These are phyloP conservation scores for Lepilemur septentrionalis DNA, from an alignment of 2,797 vertebrate species.

Conservation along the genomic window DNA sequence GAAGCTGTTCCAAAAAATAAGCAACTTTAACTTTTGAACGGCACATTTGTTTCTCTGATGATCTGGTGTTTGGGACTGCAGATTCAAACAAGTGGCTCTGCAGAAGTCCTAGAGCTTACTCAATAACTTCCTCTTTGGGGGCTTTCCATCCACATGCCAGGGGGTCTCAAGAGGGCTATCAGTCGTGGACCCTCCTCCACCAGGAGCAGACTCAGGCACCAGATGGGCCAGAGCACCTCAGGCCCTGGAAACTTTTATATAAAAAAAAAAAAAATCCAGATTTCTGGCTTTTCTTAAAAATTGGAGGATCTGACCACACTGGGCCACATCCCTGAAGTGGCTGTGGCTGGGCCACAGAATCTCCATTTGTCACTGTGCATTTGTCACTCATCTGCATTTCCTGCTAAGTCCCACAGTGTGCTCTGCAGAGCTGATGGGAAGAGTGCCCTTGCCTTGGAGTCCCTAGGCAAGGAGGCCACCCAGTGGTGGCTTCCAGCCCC, in stretches of 20 bases:
- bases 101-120: not conserved
- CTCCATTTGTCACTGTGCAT: not conserved
- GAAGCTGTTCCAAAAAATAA: not conserved
- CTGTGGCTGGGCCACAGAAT: not conserved
- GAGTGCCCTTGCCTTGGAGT: not conserved
- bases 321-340: not conserved
- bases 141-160: too few relatives aligned
- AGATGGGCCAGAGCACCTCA: not conserved
- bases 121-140: not conserved
- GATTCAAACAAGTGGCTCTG: not conserved
- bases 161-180: not conserved
- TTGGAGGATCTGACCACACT: not conserved
- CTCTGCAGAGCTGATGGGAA: not conserved
- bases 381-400: not conserved
- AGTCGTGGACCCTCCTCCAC: not conserved
- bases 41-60: not conserved
- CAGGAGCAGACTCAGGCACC: not conserved
- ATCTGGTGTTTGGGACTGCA: not conserved
- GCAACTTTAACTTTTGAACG: not conserved
- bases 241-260: not conserved
- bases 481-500: not conserved
- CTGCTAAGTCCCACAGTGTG: not conserved
- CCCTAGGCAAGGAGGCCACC: not conserved
- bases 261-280: not conserved
- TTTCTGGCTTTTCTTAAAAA: constrained; percentile 15